phyloP scores from a whole-genome alignment of 2,797 vertebrate species.

The Gallinago stenura region DNA sequence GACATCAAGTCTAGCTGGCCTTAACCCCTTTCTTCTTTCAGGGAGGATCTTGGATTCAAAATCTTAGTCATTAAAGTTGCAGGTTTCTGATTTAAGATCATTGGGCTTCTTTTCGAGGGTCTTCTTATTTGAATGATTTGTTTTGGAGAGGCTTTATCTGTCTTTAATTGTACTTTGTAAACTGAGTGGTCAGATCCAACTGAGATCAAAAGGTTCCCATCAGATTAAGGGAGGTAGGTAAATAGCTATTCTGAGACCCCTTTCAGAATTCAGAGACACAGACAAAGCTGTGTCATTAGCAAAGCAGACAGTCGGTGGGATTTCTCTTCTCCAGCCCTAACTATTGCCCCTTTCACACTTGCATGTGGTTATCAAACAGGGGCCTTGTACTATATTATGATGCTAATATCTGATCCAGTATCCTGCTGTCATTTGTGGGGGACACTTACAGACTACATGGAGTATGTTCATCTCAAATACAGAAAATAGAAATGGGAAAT shows the following conservation, averaged over 20 bases:
- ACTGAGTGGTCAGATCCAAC: slow-evolving; percentile 47
- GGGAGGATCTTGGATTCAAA: not conserved
- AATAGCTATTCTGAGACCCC: slow-evolving; percentile 6
- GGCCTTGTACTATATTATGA: not conserved
- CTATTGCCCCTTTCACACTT: slow-evolving; percentile 25
- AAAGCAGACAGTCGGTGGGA: slow-evolving; percentile 52
- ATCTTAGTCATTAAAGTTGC: not conserved
- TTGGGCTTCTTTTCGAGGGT: not conserved
- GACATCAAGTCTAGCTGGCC: not conserved
- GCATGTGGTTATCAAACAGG: slow-evolving; percentile 28
- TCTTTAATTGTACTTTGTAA: slow-evolving; percentile 48
- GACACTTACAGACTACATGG: not conserved
- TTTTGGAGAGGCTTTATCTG: slow-evolving; percentile 56
- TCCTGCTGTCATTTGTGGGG: not conserved
- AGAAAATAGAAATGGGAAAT: not conserved
- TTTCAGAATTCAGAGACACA: slow-evolving; percentile 9
- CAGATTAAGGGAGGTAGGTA: slow-evolving; percentile 59
- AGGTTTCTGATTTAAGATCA: not conserved
- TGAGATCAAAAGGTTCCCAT: slow-evolving; percentile 69
- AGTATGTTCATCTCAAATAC: not conserved
- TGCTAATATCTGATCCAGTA: slow-evolving; percentile 19
- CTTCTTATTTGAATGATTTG: slow-evolving; percentile 19
- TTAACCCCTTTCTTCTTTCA: not conserved
- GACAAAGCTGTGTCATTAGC: slow-evolving; percentile 60
- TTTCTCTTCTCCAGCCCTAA: slow-evolving; percentile 35